Conservation (phyloP, 2,113 vertebrate genomes). For the Furnarius figulus region DNA sequence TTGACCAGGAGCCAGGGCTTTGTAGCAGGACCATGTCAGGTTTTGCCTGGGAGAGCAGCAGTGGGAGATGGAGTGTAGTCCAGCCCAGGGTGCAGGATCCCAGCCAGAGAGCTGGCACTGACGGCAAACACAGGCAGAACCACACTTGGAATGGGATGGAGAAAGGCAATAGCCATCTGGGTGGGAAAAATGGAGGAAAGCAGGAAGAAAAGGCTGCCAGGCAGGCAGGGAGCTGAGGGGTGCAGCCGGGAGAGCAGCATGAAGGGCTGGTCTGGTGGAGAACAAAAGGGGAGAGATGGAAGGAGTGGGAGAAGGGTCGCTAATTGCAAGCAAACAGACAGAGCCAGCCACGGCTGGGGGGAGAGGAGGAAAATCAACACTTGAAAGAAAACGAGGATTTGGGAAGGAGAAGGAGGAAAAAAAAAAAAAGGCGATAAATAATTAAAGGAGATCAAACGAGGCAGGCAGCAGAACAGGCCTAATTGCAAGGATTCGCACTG, state of each 20-base stretch:
- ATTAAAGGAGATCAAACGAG: constrained; percentile 60
- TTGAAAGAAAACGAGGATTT: constrained; percentile 10
- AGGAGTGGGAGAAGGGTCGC: not conserved
- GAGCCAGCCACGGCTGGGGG: not conserved
- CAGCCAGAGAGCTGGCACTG: not conserved
- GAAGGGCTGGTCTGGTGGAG: not conserved
- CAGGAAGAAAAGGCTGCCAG: not conserved
- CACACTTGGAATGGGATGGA: not conserved
- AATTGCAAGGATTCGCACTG: constrained; percentile 14
- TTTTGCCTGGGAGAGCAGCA: not conserved
- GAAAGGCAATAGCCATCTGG: rapidly evolving
- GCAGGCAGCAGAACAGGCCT: constrained; percentile 40
- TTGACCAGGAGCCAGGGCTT: not conserved
- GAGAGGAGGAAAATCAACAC: not conserved
- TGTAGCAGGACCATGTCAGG: rapidly evolving
- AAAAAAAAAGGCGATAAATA: constrained; percentile 22
- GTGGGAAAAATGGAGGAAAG: not conserved
- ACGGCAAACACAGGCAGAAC: not conserved
- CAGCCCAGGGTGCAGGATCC: not conserved
- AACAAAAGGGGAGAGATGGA: constrained; percentile 37
- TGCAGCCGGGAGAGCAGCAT: rapidly evolving
- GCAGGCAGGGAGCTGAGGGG: not conserved
- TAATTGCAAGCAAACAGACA: not conserved
- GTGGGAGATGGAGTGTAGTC: not conserved
- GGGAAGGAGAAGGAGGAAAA: not conserved